These are phyloP conservation scores for Rhimphoctona megacephalus DNA, from an alignment of 2,888 invertebrate genomes.

Conservation along the genomic window DNA sequence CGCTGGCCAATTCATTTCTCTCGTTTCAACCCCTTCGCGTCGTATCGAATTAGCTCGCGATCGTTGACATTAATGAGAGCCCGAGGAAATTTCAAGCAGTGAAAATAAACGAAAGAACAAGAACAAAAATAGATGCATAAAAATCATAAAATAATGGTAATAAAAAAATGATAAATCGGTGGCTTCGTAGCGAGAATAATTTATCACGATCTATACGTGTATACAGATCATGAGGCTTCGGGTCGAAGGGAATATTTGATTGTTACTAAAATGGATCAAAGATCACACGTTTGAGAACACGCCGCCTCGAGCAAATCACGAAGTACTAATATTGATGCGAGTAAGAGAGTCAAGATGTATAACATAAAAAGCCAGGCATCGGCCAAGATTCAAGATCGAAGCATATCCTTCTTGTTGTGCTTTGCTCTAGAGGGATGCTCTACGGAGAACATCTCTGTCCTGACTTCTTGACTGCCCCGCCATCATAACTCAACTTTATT, in stretches of 20 bases:
- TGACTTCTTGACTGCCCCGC: conserved; percentile 64
- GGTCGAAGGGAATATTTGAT: conserved; percentile 53
- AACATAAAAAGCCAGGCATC: not conserved
- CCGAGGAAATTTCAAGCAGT: conserved; percentile 9
- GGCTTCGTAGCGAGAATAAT: conserved; percentile 8
- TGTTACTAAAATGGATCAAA: conserved; percentile 63
- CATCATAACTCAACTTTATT: conserved; percentile 79
- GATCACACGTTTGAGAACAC: conserved; percentile 59
- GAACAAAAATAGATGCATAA: not conserved
- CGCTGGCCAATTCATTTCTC: conserved; percentile 52
- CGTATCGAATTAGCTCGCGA: conserved; percentile 58
- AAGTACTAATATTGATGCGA: conserved; percentile 48
- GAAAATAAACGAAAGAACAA: not conserved
- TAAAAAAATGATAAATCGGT: conserved; percentile 32
- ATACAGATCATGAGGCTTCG: conserved; percentile 46
- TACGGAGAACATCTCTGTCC: conserved; percentile 29
- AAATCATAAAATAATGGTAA: not conserved
- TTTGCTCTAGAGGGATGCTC: conserved; percentile 21
- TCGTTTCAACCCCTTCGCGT: conserved; percentile 45
- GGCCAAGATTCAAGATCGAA: conserved; percentile 36
- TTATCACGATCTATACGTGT: conserved; percentile 18
- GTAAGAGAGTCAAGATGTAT: conserved; percentile 15
- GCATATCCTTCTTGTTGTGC: conserved; percentile 30
- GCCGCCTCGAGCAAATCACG: conserved; percentile 58
- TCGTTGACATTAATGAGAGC: conserved; percentile 58